phyloP scores from a whole-genome alignment of 2,888 invertebrate genomes.

The Drosophila putrida region DNA sequence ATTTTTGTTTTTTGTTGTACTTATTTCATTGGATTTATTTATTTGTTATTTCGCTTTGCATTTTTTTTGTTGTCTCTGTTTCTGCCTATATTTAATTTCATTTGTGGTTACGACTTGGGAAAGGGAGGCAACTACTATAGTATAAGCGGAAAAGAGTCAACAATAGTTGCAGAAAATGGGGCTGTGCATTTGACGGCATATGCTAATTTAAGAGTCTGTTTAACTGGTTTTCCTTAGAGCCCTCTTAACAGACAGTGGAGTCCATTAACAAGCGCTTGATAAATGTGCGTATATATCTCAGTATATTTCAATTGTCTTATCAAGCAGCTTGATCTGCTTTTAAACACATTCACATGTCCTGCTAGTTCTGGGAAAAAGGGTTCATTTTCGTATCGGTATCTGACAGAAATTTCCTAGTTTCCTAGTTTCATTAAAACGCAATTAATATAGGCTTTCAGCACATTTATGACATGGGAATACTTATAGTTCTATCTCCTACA shows the following conservation, averaged over 20 bases:
- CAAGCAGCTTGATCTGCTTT: conserved; percentile 26
- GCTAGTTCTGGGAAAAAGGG: conserved; percentile 40
- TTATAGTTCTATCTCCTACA: not conserved
- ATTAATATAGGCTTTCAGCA: conserved; percentile 79
- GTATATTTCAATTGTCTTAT: conserved; percentile 30
- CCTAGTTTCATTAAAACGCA: conserved; percentile 77
- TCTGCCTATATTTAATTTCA: conserved; percentile 73
- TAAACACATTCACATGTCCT: conserved; percentile 7
- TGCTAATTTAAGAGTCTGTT: conserved; percentile 35
- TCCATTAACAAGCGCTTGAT: conserved; percentile 30
- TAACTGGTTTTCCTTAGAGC: conserved; percentile 6
- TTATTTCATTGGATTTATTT: conserved; percentile 44
- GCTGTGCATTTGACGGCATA: conserved; percentile 35
- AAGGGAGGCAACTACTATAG: conserved; percentile 6
- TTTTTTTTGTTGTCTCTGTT: conserved; percentile 1
- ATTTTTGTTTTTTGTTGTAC: conserved; percentile 38
- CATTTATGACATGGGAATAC: conserved; percentile 40
- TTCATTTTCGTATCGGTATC: conserved; percentile 30
- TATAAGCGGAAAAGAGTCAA: conserved; percentile 23
- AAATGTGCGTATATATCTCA: conserved; percentile 15
- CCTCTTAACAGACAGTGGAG: not conserved
- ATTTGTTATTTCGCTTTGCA: conserved; percentile 22
- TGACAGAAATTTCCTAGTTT: conserved; percentile 49
- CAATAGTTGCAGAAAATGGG: conserved; percentile 23
- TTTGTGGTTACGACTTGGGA: conserved; percentile 60